A percentile compares a stretch with the other conserved stretches of the same genome.
Conservation (phyloP, 2,797 vertebrate genomes). For the Acestrorhynchus altus region DNA sequence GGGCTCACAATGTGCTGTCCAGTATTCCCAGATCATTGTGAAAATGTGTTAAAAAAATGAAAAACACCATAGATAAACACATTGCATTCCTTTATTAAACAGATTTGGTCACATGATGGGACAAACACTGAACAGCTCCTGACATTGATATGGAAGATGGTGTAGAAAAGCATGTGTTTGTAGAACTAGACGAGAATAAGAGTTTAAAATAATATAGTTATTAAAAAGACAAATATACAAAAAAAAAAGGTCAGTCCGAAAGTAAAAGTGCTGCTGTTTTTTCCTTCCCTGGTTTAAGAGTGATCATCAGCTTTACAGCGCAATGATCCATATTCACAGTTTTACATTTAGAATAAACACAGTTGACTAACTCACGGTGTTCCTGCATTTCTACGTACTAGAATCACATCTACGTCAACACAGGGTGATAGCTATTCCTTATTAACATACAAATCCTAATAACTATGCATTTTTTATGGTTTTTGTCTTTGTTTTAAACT, state of each 20-base stretch:
- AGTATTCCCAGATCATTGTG: not conserved
- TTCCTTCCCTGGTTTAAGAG: constrained; percentile 62
- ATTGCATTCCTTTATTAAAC: constrained; percentile 33
- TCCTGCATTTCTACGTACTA: constrained; percentile 40
- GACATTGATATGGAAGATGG: constrained; percentile 60
- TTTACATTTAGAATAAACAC: constrained; percentile 51
- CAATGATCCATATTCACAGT: constrained; percentile 63
- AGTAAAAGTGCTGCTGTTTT: constrained; percentile 66
- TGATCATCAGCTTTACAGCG: constrained; percentile 40
- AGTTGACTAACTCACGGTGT: constrained; percentile 27
- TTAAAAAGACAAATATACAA: constrained; percentile 43
- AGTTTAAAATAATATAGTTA: constrained; percentile 37
- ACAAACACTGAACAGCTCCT: not conserved
- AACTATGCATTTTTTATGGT: constrained; percentile 38
- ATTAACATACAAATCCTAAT: constrained; percentile 37
- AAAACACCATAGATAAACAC: constrained; percentile 10
- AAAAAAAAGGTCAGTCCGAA: constrained; percentile 34
- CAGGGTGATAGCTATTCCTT: constrained; percentile 20
- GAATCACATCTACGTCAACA: constrained; percentile 38
- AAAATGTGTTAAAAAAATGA: constrained; percentile 6
- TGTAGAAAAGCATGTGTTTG: constrained; percentile 50
- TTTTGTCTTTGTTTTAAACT: constrained; percentile 15
- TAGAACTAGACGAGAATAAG: constrained; percentile 26
- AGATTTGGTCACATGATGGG: constrained; percentile 28
- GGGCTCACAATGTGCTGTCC: not conserved